These are phyloP conservation scores for Drosophila orosa DNA, from an alignment of 1,140 invertebrate genomes.

Conservation along the genomic window DNA sequence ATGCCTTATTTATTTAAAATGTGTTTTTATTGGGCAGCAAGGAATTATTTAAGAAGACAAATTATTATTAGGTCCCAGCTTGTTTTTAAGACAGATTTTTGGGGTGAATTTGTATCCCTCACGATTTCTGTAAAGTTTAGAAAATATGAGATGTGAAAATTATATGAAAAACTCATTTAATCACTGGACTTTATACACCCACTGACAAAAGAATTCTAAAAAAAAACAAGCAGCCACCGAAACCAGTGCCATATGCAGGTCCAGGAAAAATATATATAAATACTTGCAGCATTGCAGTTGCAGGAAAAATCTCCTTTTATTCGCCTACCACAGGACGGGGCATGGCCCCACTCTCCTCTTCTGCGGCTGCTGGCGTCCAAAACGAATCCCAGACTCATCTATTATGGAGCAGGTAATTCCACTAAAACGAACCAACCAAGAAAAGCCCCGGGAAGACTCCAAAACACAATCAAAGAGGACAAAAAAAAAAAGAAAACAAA, in stretches of 20 bases:
- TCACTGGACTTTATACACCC: background rate
- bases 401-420: conserved; percentile 81
- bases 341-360: conserved; percentile 12
- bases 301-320: conserved; percentile 15
- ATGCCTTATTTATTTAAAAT: background rate
- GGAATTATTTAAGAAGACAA: background rate
- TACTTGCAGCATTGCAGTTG: conserved; percentile 1
- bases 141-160: too few species aligned
- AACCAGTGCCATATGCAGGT: background rate
- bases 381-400: conserved; percentile 61
- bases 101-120: background rate
- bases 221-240: background rate
- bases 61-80: background rate
- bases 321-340: conserved; percentile 1
- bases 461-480: conserved; percentile 50
- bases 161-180: background rate
- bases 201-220: background rate
- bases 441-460: conserved; percentile 43
- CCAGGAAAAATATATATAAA: background rate
- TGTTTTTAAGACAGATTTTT: background rate
- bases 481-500: conserved; percentile 30
- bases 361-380: conserved; percentile 36
- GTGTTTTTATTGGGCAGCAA: background rate
- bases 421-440: conserved; percentile 68
- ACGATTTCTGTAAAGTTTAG: too few species aligned